phyloP scores from a whole-genome alignment of 2,888 invertebrate species.

The Galerucella pusilla region DNA sequence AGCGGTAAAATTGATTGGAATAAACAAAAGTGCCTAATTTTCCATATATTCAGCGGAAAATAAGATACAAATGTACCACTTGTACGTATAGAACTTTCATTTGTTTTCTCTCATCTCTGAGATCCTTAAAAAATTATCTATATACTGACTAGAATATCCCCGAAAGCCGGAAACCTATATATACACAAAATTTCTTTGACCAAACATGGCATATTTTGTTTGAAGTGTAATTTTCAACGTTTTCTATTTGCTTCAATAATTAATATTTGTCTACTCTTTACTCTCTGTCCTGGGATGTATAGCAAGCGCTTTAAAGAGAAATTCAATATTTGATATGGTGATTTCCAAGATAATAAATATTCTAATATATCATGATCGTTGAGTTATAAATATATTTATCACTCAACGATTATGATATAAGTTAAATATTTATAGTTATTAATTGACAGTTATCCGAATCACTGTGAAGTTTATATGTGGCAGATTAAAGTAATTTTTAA shows the following conservation, averaged over 20 bases:
- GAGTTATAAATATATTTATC: no score
- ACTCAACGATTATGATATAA: no score
- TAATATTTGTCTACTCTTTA: slow-evolving; percentile 13
- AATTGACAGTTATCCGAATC: not conserved
- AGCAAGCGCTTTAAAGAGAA: not conserved
- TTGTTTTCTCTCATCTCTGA: no score
- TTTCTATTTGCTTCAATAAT: slow-evolving; percentile 19
- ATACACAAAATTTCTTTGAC: slow-evolving; percentile 8
- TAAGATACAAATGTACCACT: no score
- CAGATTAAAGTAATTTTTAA: not conserved
- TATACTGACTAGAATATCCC: not conserved
- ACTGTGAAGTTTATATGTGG: not conserved
- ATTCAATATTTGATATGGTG: not conserved
- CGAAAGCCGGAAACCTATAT: not conserved
- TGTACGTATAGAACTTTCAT: no score
- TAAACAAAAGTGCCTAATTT: no score
- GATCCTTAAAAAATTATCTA: no score
- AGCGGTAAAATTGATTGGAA: no score
- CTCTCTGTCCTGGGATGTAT: no score
- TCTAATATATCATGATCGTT: no score
- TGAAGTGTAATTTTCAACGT: slow-evolving; percentile 11
- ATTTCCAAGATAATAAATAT: not conserved
- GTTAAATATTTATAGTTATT: no score
- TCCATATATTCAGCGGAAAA: no score
- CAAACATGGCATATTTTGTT: slow-evolving; percentile 15